Conservation (phyloP, 2,888 invertebrate genomes). For the Sarcophaga rosellei region DNA sequence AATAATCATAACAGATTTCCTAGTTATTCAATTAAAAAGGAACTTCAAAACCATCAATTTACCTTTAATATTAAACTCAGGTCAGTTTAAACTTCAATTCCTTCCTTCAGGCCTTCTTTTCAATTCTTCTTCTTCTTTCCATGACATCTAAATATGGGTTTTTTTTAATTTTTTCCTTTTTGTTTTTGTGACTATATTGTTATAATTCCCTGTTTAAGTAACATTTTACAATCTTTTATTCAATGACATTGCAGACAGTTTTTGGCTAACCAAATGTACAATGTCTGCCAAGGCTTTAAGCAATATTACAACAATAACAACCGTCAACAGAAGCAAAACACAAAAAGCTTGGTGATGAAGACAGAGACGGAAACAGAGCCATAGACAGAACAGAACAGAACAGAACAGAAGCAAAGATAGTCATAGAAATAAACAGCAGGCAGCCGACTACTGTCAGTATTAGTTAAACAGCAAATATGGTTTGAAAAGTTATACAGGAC, state of each 20-base stretch:
- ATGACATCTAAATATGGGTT: background rate
- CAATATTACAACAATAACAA: constrained; percentile 55
- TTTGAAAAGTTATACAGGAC: constrained; percentile 31
- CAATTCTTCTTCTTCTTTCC: background rate
- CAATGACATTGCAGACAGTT: constrained; percentile 67
- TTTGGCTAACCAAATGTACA: constrained; percentile 69
- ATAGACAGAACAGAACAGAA: background rate
- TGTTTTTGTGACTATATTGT: constrained; percentile 39
- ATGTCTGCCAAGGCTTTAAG: constrained; percentile 66
- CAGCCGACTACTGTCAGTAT: constrained; percentile 65
- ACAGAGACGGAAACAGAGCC: constrained; percentile 13
- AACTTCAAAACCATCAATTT: background rate
- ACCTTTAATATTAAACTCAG: constrained; percentile 7
- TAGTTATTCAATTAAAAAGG: no score
- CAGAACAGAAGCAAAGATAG: constrained; percentile 21
- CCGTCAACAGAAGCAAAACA: constrained; percentile 31
- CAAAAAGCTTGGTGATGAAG: background rate
- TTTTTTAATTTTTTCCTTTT: background rate
- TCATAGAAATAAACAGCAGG: constrained; percentile 62
- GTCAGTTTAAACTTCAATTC: no score
- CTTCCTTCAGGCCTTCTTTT: background rate
- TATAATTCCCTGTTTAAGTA: constrained; percentile 55
- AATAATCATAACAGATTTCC: no score
- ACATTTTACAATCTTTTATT: constrained; percentile 62
- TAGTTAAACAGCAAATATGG: constrained; percentile 63